Percentiles rank a stretch among this genome's conserved stretches.
These are phyloP conservation scores for Corythornis vintsioides DNA, from an alignment of 2,113 vertebrate species.

Conservation along the genomic window DNA sequence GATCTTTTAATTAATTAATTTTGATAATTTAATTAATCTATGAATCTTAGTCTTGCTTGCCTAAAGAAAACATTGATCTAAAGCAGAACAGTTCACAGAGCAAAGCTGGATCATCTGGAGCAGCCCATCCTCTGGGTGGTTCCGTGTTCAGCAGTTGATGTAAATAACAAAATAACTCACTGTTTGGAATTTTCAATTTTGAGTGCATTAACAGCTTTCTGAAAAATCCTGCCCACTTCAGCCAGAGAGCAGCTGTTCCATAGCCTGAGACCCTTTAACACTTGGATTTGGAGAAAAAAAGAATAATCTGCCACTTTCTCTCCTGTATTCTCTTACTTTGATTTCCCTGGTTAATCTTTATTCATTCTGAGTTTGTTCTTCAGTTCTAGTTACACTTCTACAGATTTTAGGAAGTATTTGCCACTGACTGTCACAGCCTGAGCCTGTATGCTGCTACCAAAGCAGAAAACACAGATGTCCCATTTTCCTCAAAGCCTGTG, in stretches of 20 bases:
- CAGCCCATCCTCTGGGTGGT: background rate
- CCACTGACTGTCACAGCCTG: background rate
- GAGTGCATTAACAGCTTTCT: background rate
- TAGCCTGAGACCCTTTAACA: background rate
- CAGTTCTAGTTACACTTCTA: background rate
- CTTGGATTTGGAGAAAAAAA: background rate
- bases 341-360: background rate
- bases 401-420: background rate
- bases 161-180: accelerated
- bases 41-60: background rate
- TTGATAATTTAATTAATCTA: too few relatives aligned
- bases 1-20: background rate
- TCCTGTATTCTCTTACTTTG: background rate
- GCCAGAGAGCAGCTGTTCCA: background rate
- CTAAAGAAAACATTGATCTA: background rate
- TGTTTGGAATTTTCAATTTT: background rate
- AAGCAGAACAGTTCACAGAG: background rate
- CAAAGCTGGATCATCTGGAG: background rate
- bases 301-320: background rate
- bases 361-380: background rate
- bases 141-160: background rate
- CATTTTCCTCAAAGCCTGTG: accelerated
- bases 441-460: background rate
- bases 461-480: background rate
- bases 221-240: background rate